A percentile compares a stretch with the other conserved stretches of the same genome.
Evolutionary conservation across 1,140 invertebrate genomes (phyloP).

Genomic region (Teleopsis dalmanni): DNA sequence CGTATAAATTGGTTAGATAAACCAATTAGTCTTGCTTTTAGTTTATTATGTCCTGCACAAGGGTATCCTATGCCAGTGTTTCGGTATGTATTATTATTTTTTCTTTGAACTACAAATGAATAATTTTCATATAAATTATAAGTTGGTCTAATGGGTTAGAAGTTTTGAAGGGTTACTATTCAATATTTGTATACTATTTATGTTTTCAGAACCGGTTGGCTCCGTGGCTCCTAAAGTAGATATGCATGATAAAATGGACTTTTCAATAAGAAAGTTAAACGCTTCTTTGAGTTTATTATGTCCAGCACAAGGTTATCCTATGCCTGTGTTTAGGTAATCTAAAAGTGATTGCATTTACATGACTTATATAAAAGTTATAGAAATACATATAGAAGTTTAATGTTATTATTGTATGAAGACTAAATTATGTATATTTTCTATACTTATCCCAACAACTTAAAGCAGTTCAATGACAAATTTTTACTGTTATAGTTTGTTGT

Average conservation of each 20-base stretch:
- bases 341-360: no score
- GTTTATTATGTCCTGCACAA: constrained; percentile 56
- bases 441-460: not conserved
- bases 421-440: not conserved
- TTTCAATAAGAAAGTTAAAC: constrained; percentile 35
- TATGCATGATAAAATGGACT: constrained; percentile 38
- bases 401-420: not conserved
- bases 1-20: constrained; percentile 26
- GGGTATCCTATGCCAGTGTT: constrained; percentile 58
- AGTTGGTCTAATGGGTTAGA: not conserved
- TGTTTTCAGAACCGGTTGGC: constrained; percentile 58
- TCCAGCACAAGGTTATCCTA: constrained; percentile 56
- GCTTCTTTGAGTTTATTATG: constrained; percentile 47
- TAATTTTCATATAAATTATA: no score
- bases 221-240: constrained; percentile 57
- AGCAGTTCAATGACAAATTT: no score
- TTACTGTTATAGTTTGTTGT: no score
- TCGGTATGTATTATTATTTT: constrained; percentile 49
- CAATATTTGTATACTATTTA: no score
- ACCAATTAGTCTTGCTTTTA: constrained; percentile 30
- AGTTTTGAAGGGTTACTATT: not conserved
- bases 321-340: constrained; percentile 49
- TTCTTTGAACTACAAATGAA: no score
- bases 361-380: no score
- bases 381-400: no score